Conservation (phyloP, 1,140 invertebrate genomes). For the Drosophila dunni region DNA sequence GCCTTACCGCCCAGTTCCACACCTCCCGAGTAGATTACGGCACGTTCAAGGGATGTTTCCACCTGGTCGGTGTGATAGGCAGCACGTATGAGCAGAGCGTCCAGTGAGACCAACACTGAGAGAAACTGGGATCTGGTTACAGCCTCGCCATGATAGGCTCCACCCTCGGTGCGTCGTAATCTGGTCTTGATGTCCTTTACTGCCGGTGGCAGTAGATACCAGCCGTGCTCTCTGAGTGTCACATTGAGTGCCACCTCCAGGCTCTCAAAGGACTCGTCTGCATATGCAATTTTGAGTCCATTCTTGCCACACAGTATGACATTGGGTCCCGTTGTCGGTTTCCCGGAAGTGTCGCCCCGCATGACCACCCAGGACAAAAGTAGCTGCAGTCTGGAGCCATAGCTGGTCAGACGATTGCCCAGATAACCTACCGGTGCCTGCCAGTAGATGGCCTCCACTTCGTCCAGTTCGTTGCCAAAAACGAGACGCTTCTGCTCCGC, state of each 20-base stretch:
- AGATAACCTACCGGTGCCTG: constrained; percentile 90
- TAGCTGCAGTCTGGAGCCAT: constrained; percentile 90
- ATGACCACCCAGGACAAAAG: constrained; percentile 93
- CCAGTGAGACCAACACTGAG: constrained; percentile 92
- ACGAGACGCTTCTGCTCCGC: constrained; percentile 87
- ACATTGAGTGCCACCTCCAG: constrained; percentile 87
- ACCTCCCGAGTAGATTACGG: constrained; percentile 78
- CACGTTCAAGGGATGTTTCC: constrained; percentile 88
- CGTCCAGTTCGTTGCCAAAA: constrained; percentile 88
- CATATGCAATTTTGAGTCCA: constrained; percentile 90
- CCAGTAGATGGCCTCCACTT: constrained; percentile 94
- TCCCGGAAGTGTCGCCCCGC: constrained; percentile 94
- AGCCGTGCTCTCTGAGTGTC: constrained; percentile 88
- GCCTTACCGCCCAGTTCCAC: constrained; percentile 67
- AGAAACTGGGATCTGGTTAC: constrained; percentile 93
- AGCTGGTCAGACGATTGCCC: constrained; percentile 92
- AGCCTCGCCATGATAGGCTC: constrained; percentile 86
- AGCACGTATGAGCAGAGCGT: constrained; percentile 93
- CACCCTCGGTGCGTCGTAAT: constrained; percentile 85
- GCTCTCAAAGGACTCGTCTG: constrained; percentile 85
- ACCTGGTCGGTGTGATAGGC: constrained; percentile 97
- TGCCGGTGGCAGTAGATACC: constrained; percentile 89
- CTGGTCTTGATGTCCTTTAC: constrained; percentile 87
- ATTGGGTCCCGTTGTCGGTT: constrained; percentile 93
- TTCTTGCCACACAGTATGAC: constrained; percentile 92